Percentiles rank a stretch among this genome's conserved stretches.
Conservation (phyloP, 2,888 invertebrate genomes). For the Molanna angustata region DNA sequence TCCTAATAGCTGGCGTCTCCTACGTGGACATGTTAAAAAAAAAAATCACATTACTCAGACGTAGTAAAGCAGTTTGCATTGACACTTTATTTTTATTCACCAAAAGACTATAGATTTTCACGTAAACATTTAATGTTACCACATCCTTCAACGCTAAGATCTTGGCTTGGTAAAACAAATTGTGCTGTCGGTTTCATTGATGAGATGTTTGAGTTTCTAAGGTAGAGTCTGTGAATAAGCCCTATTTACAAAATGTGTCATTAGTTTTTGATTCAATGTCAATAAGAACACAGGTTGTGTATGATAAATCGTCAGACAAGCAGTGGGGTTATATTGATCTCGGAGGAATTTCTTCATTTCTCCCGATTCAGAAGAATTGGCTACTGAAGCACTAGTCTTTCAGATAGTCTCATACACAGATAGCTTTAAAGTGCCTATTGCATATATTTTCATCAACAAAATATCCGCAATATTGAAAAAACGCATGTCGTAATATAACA, state of each 20-base stretch:
- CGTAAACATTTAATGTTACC: constrained; percentile 18
- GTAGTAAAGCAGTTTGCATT: too few relatives aligned
- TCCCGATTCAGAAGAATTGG: constrained; percentile 13
- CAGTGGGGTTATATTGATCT: constrained; percentile 31
- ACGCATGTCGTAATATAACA: too few relatives aligned
- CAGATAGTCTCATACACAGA: constrained; percentile 29
- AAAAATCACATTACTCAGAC: too few relatives aligned
- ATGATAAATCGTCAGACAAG: constrained; percentile 26
- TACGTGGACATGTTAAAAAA: too few relatives aligned
- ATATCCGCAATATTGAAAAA: neutral
- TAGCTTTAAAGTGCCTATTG: constrained; percentile 33
- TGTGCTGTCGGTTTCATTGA: constrained; percentile 30
- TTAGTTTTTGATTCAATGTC: constrained; percentile 31
- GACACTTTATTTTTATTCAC: constrained; percentile 26
- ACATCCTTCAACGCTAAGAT: constrained; percentile 22
- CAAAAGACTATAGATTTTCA: constrained; percentile 24
- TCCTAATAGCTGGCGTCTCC: too few relatives aligned
- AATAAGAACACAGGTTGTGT: constrained; percentile 18
- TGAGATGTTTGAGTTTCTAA: constrained; percentile 25
- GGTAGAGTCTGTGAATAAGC: constrained; percentile 12
- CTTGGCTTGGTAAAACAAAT: constrained; percentile 4
- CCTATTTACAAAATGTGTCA: constrained; percentile 19
- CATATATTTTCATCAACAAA: constrained; percentile 33
- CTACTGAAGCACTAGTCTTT: constrained; percentile 31
- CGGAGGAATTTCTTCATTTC: constrained; percentile 27